phyloP scores from a whole-genome alignment of 2,113 vertebrate genomes.

The Atrichornis clamosus region DNA sequence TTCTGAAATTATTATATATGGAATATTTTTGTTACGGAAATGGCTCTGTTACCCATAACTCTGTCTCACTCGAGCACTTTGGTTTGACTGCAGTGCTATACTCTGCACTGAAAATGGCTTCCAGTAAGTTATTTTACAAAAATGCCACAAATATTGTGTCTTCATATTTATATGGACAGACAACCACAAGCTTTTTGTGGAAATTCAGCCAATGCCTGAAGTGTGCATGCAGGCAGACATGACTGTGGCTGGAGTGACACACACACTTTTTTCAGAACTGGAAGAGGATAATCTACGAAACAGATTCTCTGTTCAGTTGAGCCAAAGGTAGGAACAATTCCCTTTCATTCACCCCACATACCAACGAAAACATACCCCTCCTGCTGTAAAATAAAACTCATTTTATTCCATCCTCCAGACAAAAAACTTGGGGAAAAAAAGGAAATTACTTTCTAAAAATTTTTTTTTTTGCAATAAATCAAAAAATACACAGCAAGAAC shows the following conservation, averaged over 20 bases:
- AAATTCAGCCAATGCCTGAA: neutral
- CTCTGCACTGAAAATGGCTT: neutral
- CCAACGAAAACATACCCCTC: rapidly evolving
- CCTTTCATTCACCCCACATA: neutral
- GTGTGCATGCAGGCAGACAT: neutral
- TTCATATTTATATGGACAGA: neutral
- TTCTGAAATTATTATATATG: neutral
- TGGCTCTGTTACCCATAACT: neutral
- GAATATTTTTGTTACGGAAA: neutral
- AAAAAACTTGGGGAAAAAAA: neutral
- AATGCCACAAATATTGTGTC: neutral
- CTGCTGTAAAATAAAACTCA: neutral
- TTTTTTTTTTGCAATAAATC: neutral
- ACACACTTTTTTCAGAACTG: neutral
- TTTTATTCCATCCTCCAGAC: neutral
- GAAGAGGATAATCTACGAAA: neutral
- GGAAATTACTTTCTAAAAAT: neutral
- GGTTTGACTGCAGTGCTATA: neutral
- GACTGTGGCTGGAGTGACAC: neutral
- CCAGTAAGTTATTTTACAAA: neutral
- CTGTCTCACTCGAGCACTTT: neutral
- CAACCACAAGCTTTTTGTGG: neutral
- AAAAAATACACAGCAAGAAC: neutral
- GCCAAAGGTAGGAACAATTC: neutral
- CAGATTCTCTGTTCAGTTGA: neutral